Conservation (phyloP, 2,797 vertebrate genomes). For the Spheniscus humboldti region DNA sequence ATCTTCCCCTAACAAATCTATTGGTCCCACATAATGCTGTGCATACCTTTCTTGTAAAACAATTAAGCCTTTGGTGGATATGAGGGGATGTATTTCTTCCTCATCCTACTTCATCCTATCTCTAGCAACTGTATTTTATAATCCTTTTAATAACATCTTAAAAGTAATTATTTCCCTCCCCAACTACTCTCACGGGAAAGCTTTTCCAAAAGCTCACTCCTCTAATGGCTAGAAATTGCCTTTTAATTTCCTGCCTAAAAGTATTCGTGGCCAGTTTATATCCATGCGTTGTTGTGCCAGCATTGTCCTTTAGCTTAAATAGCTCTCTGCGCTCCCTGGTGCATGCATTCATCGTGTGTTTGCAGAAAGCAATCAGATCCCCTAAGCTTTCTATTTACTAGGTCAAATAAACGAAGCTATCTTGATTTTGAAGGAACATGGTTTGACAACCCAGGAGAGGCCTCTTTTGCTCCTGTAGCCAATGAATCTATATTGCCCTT, state of each 20-base stretch:
- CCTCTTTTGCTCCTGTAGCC: neutral
- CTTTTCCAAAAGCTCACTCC: slow-evolving; percentile 1
- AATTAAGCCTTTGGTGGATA: neutral
- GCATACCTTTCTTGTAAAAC: neutral
- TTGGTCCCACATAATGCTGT: neutral
- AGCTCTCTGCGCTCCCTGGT: neutral
- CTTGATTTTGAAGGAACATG: neutral
- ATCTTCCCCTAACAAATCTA: neutral
- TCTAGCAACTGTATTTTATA: neutral
- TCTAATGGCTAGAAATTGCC: slow-evolving; percentile 10
- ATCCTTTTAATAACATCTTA: neutral
- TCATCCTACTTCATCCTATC: neutral
- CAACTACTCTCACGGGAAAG: neutral
- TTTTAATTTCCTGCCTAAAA: slow-evolving; percentile 42
- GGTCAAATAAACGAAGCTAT: neutral
- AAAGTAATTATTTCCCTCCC: neutral
- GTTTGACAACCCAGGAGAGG: neutral
- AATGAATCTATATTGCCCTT: neutral
- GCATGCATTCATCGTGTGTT: neutral
- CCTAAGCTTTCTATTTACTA: neutral
- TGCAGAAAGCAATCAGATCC: neutral
- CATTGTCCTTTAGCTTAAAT: slow-evolving; percentile 11
- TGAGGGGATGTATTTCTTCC: neutral
- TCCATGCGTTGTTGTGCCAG: neutral
- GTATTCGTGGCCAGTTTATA: neutral